Conservation (phyloP, 2,888 invertebrate genomes). For the Cheilosia vulpina region DNA sequence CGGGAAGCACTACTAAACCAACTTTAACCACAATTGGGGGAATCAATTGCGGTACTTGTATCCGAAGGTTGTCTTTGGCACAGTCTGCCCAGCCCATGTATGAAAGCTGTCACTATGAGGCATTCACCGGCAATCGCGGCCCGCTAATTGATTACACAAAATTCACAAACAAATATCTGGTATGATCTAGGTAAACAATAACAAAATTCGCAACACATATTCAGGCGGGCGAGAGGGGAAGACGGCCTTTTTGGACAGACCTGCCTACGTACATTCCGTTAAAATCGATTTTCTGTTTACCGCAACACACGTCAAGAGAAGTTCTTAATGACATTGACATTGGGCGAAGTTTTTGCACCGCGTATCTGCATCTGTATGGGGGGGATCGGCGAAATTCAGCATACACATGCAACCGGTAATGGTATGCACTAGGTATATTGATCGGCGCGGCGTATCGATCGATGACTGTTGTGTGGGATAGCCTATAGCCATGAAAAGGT, state of each 20-base stretch:
- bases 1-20: not conserved
- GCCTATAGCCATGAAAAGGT: too few species aligned
- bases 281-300: slow-evolving; percentile 28
- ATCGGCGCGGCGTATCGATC: not conserved
- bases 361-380: not conserved
- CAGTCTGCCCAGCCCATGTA: not conserved
- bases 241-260: slow-evolving; percentile 4
- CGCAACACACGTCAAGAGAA: slow-evolving; percentile 13
- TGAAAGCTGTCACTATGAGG: not conserved
- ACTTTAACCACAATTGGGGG: not conserved
- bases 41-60: not conserved
- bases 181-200: not conserved
- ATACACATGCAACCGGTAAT: not conserved
- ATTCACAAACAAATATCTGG: slow-evolving; percentile 4
- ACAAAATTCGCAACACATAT: not conserved
- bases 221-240: not conserved
- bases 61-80: too few species aligned
- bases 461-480: not conserved
- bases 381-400: not conserved
- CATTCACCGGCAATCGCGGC: slow-evolving; percentile 16
- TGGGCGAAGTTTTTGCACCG: slow-evolving; percentile 41
- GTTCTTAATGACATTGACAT: slow-evolving; percentile 48
- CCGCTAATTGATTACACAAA: slow-evolving; percentile 28
- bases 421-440: not conserved
- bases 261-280: slow-evolving; percentile 17